These are phyloP conservation scores for Pygoscelis antarcticus DNA, from an alignment of 2,113 vertebrate genomes.

Conservation along the genomic window DNA sequence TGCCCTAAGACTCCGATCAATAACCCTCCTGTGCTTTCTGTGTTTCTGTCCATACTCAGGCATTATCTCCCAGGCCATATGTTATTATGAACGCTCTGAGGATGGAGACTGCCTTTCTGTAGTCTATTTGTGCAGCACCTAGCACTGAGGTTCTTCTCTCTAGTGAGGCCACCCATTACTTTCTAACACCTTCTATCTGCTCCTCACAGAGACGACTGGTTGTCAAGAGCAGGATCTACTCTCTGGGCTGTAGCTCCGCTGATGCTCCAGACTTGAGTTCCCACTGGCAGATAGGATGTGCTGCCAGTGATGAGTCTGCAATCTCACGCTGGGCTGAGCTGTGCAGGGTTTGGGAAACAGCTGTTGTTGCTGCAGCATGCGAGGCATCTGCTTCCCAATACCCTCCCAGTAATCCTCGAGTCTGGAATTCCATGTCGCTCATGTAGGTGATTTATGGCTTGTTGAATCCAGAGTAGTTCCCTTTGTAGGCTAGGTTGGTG, in stretches of 20 bases:
- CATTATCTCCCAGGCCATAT: background rate
- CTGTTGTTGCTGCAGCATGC: background rate
- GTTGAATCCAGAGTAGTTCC: background rate
- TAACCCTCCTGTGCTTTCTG: background rate
- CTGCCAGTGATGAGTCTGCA: too few species aligned
- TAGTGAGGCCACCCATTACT: background rate
- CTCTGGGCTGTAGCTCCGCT: background rate
- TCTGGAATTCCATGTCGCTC: background rate
- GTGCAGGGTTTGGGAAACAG: background rate
- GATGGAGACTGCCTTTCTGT: background rate
- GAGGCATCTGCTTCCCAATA: background rate
- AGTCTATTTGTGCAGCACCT: background rate
- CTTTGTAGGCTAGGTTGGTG: background rate
- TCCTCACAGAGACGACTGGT: background rate
- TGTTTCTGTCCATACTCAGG: background rate
- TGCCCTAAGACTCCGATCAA: background rate
- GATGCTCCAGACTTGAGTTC: background rate
- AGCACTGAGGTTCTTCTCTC: background rate
- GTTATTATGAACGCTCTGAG: background rate
- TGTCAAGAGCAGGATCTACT: background rate
- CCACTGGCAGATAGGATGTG: background rate
- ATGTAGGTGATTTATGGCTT: background rate
- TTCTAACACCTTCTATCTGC: background rate
- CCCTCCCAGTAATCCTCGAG: too few species aligned
- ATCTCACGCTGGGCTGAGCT: background rate